Evolutionary conservation across 2,797 vertebrate genomes (phyloP).

Genomic region (Knipowitschia caucasica): DNA sequence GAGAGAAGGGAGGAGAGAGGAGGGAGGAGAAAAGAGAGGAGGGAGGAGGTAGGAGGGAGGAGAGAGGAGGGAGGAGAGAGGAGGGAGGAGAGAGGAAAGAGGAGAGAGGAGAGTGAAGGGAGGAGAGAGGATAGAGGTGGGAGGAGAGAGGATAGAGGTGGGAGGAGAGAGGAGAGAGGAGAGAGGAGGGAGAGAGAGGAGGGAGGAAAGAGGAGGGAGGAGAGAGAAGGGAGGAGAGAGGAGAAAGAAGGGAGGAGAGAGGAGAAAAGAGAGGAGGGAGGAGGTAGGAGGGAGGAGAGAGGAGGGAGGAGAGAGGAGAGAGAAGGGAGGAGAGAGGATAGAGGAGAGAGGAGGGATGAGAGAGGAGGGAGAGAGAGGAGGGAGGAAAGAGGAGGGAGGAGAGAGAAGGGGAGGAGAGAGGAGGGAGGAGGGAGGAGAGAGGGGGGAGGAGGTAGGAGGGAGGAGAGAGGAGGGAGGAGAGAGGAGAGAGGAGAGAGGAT

Average conservation of each 20-base stretch:
- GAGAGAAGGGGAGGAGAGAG: too few relatives aligned
- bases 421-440: not conserved
- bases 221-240: not conserved
- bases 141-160: not conserved
- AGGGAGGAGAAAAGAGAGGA: too few relatives aligned
- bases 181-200: not conserved
- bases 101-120: conserved; percentile 10
- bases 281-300: too few relatives aligned
- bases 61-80: not conserved
- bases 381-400: not conserved
- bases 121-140: not conserved
- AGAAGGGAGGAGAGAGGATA: not conserved
- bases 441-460: not conserved
- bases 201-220: not conserved
- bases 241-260: not conserved
- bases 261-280: not conserved
- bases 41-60: not conserved
- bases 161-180: too few relatives aligned
- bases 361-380: not conserved
- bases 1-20: not conserved
- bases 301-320: not conserved
- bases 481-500: not conserved
- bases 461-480: not conserved
- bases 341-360: conserved; percentile 12
- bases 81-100: not conserved